phyloP scores from a whole-genome alignment of 2,113 vertebrate genomes.

The Parus major region DNA sequence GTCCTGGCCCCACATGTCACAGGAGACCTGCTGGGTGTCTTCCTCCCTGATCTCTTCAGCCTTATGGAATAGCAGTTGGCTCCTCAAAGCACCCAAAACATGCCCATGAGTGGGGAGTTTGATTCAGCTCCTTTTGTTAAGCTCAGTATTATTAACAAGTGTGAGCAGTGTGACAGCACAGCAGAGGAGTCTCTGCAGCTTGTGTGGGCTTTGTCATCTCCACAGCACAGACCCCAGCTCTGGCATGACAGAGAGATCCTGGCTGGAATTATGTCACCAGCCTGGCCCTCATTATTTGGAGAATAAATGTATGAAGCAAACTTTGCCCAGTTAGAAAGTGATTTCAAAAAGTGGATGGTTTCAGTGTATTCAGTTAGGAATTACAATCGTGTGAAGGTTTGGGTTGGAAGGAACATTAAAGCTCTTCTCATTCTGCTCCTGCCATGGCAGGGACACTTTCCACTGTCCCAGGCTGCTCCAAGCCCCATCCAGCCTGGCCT shows the following conservation, averaged over 20 bases:
- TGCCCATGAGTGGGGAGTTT: background rate
- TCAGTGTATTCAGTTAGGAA: background rate
- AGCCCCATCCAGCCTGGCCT: fast-evolving
- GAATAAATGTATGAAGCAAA: background rate
- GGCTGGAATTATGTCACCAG: background rate
- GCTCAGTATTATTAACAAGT: background rate
- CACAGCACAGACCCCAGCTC: fast-evolving
- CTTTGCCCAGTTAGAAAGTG: background rate
- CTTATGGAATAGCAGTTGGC: fast-evolving
- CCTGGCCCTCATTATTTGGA: background rate
- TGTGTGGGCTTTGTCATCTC: background rate
- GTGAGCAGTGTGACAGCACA: background rate
- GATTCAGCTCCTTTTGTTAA: background rate
- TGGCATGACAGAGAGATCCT: background rate
- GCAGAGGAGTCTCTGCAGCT: background rate
- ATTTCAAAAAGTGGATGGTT: background rate
- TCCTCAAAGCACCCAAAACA: background rate
- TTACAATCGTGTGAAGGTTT: fast-evolving
- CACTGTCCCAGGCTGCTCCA: fast-evolving
- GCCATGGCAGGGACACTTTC: background rate
- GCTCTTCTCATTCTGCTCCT: fast-evolving
- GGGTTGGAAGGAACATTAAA: background rate
- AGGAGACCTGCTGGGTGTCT: background rate
- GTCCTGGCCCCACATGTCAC: background rate
- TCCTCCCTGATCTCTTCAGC: background rate